Evolutionary conservation across 2,113 vertebrate species (phyloP).

Genomic region (Carassius auratus): DNA sequence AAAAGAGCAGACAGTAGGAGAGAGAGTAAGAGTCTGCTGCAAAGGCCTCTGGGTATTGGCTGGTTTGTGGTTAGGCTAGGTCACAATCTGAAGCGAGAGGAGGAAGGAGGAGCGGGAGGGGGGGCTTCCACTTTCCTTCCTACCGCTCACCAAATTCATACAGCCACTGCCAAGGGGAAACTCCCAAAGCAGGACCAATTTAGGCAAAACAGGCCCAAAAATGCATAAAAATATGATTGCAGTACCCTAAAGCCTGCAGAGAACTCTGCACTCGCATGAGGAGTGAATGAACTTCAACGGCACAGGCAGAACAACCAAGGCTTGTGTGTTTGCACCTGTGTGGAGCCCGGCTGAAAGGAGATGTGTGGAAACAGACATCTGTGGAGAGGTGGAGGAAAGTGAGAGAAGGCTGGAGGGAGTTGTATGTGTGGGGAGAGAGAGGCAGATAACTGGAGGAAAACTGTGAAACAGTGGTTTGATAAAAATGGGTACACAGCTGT

Average conservation of each 20-base stretch:
- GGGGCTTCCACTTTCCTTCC: constrained; percentile 77
- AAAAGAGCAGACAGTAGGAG: constrained; percentile 32
- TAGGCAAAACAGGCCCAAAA: neutral
- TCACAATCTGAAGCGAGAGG: constrained; percentile 69
- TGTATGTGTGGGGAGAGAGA: constrained; percentile 61
- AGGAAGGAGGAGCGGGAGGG: constrained; percentile 74
- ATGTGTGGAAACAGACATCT: constrained; percentile 54
- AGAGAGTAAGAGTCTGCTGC: constrained; percentile 61
- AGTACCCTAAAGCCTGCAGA: neutral
- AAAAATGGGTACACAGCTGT: constrained; percentile 78
- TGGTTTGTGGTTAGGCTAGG: constrained; percentile 75
- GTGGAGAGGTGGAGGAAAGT: constrained; percentile 42
- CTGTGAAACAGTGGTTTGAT: constrained; percentile 70
- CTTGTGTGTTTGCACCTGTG: constrained; percentile 48
- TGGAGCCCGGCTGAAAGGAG: constrained; percentile 48
- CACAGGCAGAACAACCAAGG: neutral
- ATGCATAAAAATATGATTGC: neutral
- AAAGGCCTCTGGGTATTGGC: constrained; percentile 73
- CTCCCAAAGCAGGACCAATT: constrained; percentile 37
- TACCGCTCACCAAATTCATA: constrained; percentile 62
- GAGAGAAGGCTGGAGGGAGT: constrained; percentile 59
- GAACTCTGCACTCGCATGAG: neutral
- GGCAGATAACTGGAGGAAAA: constrained; percentile 64
- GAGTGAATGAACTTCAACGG: neutral
- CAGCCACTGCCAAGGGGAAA: constrained; percentile 59